Percentiles rank a stretch among this genome's conserved stretches.
These are phyloP conservation scores for Anoplophora glabripennis DNA, from an alignment of 1,140 invertebrate genomes.

Conservation along the genomic window DNA sequence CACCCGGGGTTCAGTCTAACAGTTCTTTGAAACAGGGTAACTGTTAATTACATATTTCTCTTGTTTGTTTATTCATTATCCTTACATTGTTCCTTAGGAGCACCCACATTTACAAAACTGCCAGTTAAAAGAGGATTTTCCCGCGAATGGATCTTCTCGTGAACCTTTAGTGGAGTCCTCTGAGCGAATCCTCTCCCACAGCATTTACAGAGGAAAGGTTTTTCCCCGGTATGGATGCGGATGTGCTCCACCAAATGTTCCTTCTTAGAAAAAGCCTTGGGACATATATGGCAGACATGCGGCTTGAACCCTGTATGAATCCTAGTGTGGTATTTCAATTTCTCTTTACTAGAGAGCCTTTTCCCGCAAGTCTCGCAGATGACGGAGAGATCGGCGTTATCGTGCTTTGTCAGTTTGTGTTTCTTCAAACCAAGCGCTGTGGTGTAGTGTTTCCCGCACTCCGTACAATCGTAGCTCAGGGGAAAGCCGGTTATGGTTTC, in stretches of 20 bases:
- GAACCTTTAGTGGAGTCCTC: conserved; percentile 65
- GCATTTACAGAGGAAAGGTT: conserved; percentile 32
- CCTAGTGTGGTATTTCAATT: conserved; percentile 64
- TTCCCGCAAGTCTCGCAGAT: conserved; percentile 73
- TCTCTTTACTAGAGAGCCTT: conserved; percentile 65
- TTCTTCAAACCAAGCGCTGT: conserved; percentile 33
- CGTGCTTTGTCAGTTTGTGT: conserved; percentile 36
- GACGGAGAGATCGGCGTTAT: conserved; percentile 40
- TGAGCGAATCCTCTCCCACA: conserved; percentile 60
- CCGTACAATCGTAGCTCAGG: conserved; percentile 39
- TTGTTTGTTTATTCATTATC: too few relatives aligned
- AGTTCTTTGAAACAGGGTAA: too few relatives aligned
- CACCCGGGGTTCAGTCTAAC: too few relatives aligned
- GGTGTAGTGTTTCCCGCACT: conserved; percentile 41
- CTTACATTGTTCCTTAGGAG: too few relatives aligned
- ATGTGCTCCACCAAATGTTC: conserved; percentile 58
- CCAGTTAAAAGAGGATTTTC: conserved; percentile 58
- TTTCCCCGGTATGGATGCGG: conserved; percentile 51
- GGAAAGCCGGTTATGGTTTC: conserved; percentile 42
- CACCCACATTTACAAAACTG: conserved; percentile 49
- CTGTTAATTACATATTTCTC: too few relatives aligned
- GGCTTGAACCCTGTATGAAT: conserved; percentile 72
- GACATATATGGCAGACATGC: conserved; percentile 55
- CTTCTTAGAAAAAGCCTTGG: conserved; percentile 60
- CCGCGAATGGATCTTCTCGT: conserved; percentile 72